Base-by-base conservation (phyloP, 2,888 invertebrate species). In the Thecophora atra region DNA sequence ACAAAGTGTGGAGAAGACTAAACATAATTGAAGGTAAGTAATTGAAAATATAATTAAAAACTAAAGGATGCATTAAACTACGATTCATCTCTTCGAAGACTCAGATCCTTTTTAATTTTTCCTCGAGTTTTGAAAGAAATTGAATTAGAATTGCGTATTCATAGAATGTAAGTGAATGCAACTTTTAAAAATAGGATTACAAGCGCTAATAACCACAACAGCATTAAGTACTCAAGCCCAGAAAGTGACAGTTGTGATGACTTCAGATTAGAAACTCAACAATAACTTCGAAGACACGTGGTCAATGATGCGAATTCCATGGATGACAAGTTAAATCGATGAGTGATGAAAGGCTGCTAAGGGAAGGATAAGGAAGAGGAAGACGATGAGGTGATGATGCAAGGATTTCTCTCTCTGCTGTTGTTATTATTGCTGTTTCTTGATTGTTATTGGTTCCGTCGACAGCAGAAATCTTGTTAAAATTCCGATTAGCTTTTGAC, bases 401-500 rank as follows among this genome's bases (percentile, higher is more conserved):
- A 42, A 24, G 65, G 21, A 6, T 28, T 52, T 51, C 28, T 52
- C 4, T 15, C 13, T 11, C 17, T 47, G 47, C 28, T 51, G 65
- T 28, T 19, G 28, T 51, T 26, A 51, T 51, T 51, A 6, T 51
- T 56, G 21, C 1, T 44, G 7, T 37, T 15, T 44, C 13, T 21
- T 3, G n/a, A n/a, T 44, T 24, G 15, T 24, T 17, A 30, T 44
- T 44, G 15, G n/a, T 17, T 19, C 19, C 17, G 69, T 60, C 58
- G 69, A 21, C 51, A 58, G 64, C 44, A 62, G 54, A 71, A 74
- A 76, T 73, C 75, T 74, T 73, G 76, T 77, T 77, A 76, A 76
- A 74, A 76, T 76, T 77, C 75, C 75, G 77, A 77, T 77, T 76
- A 77, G 73, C 77, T 77, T 74, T 72, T 77, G 77, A 75, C 75